phyloP scores from a whole-genome alignment of 2,888 invertebrate species.

The Tortrix viridana region DNA sequence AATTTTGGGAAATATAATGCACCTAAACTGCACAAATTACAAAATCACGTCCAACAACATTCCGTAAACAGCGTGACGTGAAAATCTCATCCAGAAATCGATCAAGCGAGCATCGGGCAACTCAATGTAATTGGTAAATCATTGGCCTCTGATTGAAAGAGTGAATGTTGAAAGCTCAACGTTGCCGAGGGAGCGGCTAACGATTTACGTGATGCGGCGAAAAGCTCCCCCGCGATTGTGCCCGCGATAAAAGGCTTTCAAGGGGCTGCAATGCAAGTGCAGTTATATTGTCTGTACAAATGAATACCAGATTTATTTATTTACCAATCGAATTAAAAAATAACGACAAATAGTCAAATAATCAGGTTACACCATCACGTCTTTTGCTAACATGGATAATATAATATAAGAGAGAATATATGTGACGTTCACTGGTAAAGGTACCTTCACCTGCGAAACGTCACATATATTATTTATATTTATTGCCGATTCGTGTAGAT shows the following conservation, averaged over 20 bases:
- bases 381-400: too few species aligned
- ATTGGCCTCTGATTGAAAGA: constrained; percentile 31
- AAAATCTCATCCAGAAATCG: constrained; percentile 26
- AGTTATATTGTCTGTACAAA: constrained; percentile 4
- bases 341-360: too few species aligned
- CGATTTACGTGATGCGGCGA: constrained; percentile 55
- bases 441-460: too few species aligned
- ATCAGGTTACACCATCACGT: too few species aligned
- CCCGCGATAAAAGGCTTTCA: constrained; percentile 27
- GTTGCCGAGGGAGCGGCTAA: constrained; percentile 37
- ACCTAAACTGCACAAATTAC: too few species aligned
- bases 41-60: background rate
- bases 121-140: constrained; percentile 28
- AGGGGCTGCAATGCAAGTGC: constrained; percentile 26
- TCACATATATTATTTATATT: too few species aligned
- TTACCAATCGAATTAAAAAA: too few species aligned
- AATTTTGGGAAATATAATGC: too few species aligned
- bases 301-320: too few species aligned
- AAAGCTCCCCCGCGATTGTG: constrained; percentile 47
- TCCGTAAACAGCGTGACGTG: background rate
- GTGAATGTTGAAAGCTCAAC: constrained; percentile 29
- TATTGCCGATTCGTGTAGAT: too few species aligned
- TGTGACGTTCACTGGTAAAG: too few species aligned
- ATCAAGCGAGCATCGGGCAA: constrained; percentile 18
- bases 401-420: too few species aligned